phyloP scores from a whole-genome alignment of 2,113 vertebrate species.

The Cephalopterus ornatus region DNA sequence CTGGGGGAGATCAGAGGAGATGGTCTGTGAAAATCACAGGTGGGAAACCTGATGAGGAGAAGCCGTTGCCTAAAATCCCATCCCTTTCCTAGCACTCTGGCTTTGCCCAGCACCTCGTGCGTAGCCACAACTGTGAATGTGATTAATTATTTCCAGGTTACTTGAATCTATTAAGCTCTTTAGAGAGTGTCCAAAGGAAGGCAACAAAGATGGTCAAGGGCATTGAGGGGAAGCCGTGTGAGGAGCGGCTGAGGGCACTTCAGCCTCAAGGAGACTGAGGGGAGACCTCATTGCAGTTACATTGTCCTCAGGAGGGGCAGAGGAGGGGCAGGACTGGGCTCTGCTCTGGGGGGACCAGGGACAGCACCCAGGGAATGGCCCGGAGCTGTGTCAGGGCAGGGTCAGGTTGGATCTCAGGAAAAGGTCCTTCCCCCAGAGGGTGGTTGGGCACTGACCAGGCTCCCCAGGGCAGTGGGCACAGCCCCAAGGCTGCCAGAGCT shows the following conservation, averaged over 20 bases:
- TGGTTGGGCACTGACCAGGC: background rate
- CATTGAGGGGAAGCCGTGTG: background rate
- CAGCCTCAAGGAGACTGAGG: background rate
- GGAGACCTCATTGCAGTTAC: background rate
- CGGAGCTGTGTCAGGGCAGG: background rate
- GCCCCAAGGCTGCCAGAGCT: background rate
- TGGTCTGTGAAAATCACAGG: background rate
- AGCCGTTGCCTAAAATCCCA: background rate
- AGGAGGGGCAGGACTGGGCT: background rate
- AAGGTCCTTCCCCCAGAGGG: background rate
- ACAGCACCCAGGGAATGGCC: background rate
- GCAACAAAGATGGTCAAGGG: background rate
- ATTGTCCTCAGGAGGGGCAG: background rate
- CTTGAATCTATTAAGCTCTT: background rate
- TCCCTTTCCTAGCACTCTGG: background rate
- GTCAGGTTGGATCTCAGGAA: background rate
- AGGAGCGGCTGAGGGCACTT: background rate
- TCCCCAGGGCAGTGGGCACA: background rate
- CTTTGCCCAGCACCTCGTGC: background rate
- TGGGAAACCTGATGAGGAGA: background rate
- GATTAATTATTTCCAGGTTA: rapidly evolving
- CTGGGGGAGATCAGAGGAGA: background rate
- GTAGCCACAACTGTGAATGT: rapidly evolving
- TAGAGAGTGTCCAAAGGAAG: no score
- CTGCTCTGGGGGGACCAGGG: background rate